Conservation (phyloP, 2,888 invertebrate species). For the Acrobasis consociella region DNA sequence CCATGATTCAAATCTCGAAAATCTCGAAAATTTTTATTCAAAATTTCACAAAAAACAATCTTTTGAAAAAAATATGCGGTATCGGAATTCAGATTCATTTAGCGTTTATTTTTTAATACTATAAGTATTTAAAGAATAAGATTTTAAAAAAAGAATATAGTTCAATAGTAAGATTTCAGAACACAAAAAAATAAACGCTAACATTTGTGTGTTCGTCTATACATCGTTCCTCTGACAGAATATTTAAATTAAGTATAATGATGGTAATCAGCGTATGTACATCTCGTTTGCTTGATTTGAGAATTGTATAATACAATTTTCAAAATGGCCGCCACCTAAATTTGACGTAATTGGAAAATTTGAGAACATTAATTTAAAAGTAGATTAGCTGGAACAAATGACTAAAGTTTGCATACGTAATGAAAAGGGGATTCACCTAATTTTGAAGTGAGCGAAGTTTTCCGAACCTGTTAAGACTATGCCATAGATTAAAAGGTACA, state of each 20-base stretch:
- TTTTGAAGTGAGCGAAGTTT: not conserved
- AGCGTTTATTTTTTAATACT: too few species aligned
- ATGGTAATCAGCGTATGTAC: constrained; percentile 60
- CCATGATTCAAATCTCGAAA: too few species aligned
- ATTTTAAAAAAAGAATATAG: too few species aligned
- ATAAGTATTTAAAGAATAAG: too few species aligned
- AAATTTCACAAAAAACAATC: too few species aligned
- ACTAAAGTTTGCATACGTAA: constrained; percentile 2
- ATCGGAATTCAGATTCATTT: too few species aligned
- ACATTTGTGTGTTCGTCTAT: constrained; percentile 42
- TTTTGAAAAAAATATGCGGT: too few species aligned
- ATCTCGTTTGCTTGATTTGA: constrained; percentile 70
- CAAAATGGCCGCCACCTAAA: constrained; percentile 37
- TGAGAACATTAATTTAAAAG: constrained; percentile 13
- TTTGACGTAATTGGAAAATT: constrained; percentile 22
- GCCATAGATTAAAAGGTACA: too few species aligned
- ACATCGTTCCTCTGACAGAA: constrained; percentile 58
- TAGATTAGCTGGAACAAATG: constrained; percentile 11
- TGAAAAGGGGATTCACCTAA: not conserved
- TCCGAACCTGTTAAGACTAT: not conserved
- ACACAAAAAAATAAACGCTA: not conserved
- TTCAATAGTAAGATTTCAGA: too few species aligned
- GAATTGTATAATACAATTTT: constrained; percentile 57
- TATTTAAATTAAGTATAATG: constrained; percentile 77
- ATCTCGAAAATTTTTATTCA: too few species aligned